Base-by-base conservation (phyloP, 2,888 invertebrate species). In the Lucinisca nassula region DNA sequence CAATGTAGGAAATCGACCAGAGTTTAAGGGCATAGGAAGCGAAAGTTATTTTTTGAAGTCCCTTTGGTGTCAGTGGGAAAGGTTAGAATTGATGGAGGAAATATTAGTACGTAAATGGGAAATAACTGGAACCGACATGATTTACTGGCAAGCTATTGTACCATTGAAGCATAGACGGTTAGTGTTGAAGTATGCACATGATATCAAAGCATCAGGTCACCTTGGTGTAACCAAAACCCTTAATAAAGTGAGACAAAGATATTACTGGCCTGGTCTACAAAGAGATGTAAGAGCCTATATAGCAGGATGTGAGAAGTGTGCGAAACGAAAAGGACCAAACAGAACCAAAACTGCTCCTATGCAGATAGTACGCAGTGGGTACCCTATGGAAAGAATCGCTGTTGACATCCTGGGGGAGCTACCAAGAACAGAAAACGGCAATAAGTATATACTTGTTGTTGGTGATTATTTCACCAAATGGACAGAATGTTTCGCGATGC, bases 341-440 rank as follows among this genome's bases (percentile, higher is more conserved):
- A 35, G 27, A 55, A 73, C 55, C 1, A 73, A 72, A 24, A n/a
- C 21, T n/a, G 82, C 82, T n/a, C 76, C 82, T 14, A 75, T 76
- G 67, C 61, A 82, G 35, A 45, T 61, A 17, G 40, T 70, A 17
- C 30, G 35, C 8, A 37, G 32, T 45, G 82, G 82, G 12, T 61
- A 45, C 24, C 75, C 77, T 12, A 49, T 82, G 77, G 82, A 82
- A 61, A 58, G 70, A 30, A 77, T 67, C 32, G 38, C 67, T 0
- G 37, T 82, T 4, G 76, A 82, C 49, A 70, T 82, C 45, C 27
- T 82, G 32, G 82, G 82, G 8, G 67, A 40, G 24, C 37, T 82
- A 4, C 82, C 70, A 17, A 3, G 32, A 27, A 76, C 67, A 10
- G 70, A 58, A 77, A 3, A 24, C 10, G 77, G 82, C 2, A 82